These are phyloP conservation scores for Caenorhabditis auriculariae DNA, from an alignment of 2,888 invertebrate species.

Conservation along the genomic window DNA sequence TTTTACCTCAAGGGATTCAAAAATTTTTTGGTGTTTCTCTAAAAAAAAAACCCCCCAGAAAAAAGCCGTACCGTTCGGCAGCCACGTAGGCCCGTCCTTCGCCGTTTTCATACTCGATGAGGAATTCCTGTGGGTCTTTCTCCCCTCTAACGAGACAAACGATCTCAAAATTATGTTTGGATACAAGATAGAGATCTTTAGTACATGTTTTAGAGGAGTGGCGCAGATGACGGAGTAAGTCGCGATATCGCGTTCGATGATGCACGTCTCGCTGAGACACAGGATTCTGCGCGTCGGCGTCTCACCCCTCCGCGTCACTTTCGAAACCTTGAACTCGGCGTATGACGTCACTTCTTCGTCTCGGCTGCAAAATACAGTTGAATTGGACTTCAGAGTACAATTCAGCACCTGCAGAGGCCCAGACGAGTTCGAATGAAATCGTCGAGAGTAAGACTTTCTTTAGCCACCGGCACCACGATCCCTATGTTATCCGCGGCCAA, in stretches of 20 bases:
- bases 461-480: constrained; percentile 80
- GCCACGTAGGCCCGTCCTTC: constrained; percentile 84
- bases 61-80: constrained; percentile 79
- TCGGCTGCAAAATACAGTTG: constrained; percentile 71
- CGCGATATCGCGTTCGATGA: constrained; percentile 93
- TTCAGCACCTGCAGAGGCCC: constrained; percentile 81
- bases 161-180: constrained; percentile 71
- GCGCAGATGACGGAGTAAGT: constrained; percentile 91
- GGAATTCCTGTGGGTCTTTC: constrained; percentile 88
- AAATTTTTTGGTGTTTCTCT: too few species aligned
- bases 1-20: too few species aligned
- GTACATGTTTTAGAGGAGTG: constrained; percentile 68
- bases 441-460: constrained; percentile 80
- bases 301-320: constrained; percentile 79
- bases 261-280: constrained; percentile 85
- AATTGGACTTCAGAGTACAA: neutral
- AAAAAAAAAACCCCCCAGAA: neutral
- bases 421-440: constrained; percentile 85
- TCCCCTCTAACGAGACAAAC: constrained; percentile 87
- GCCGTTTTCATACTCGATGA: constrained; percentile 89
- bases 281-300: constrained; percentile 79
- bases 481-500: constrained; percentile 80
- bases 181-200: neutral
- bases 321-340: constrained; percentile 93
- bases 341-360: constrained; percentile 95